Base-by-base conservation (phyloP, 2,888 invertebrate species). In the Spicauda simplicius region DNA sequence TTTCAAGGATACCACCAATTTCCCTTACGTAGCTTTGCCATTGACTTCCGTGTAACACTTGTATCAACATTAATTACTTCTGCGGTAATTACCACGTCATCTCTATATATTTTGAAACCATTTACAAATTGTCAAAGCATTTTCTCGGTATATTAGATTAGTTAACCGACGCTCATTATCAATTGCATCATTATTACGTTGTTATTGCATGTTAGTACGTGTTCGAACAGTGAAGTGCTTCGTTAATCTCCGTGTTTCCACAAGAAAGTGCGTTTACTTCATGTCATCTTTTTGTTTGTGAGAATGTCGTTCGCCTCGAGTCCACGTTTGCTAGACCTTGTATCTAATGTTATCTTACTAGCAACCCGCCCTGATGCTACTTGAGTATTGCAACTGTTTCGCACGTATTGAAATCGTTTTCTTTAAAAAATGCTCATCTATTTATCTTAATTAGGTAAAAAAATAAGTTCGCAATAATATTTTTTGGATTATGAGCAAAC, bases 221-320 rank as follows among this genome's bases (percentile, higher is more conserved):
- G 65, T 48, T 54, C 11, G 25, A 41, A 61, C 48, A 19, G 37
- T 30, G 65, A 54, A 60, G 59, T 60, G 59, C 33, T 66, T 58
- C 58, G 54, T 60, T 60, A 66, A 66, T 60, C 54, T 66, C 53
- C 25, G 54, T 33, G 41, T 55, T 64, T 65, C 58, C 14, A 65
- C 65, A 65, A 66, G 65, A 66, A 66, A 66, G 65, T 66, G 59
- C 45, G 58, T 65, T 65, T 53, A 66, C 54, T 60, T 55, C 65
- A 60, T 54, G 59, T 55, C 65, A 66, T 66, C 59, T 66, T 66
- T 66, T 66, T 66, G 65, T 66, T 33, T 48, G 65, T 59, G 59
- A 65, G 73, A 71, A 71, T 69, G 73, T 68, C 56, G 70, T 56
- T 69, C 66, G 59, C 73, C 73, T 71, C 69, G 73, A 58, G 70